phyloP scores from a whole-genome alignment of 2,888 invertebrate genomes.

The Artemia sinica region DNA sequence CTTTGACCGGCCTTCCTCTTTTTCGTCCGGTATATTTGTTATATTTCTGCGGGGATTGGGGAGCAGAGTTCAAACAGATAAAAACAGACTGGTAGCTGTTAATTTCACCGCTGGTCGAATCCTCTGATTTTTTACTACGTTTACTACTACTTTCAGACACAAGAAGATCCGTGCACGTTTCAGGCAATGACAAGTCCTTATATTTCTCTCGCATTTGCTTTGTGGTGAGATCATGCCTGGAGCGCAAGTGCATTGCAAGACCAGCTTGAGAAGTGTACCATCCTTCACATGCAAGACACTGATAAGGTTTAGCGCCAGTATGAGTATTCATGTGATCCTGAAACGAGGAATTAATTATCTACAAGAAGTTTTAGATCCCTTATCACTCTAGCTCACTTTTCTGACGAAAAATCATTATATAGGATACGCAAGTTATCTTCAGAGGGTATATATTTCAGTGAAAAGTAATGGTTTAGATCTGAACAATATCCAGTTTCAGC shows the following conservation, averaged over 20 bases:
- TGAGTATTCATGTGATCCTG: conserved; percentile 10
- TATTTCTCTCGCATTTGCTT: conserved; percentile 3
- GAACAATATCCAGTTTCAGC: too few relatives aligned
- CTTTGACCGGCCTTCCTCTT: background rate
- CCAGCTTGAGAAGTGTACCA: background rate
- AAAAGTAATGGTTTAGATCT: too few relatives aligned
- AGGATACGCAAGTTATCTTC: too few relatives aligned
- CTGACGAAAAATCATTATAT: too few relatives aligned
- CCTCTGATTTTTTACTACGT: background rate
- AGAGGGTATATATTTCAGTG: too few relatives aligned
- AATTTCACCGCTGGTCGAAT: background rate
- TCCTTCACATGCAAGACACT: background rate
- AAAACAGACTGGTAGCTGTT: background rate
- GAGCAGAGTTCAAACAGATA: too few relatives aligned
- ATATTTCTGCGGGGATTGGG: background rate
- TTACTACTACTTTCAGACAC: too few relatives aligned
- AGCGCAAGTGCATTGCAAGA: conserved; percentile 2
- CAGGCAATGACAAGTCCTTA: background rate
- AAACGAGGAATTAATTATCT: background rate
- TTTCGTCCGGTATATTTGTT: background rate
- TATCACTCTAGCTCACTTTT: too few relatives aligned
- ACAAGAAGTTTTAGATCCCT: too few relatives aligned
- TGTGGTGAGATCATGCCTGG: background rate
- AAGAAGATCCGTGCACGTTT: background rate
- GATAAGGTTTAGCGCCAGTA: background rate